Conservation (phyloP, 2,888 invertebrate species). For the Noctuana brunneofusca region DNA sequence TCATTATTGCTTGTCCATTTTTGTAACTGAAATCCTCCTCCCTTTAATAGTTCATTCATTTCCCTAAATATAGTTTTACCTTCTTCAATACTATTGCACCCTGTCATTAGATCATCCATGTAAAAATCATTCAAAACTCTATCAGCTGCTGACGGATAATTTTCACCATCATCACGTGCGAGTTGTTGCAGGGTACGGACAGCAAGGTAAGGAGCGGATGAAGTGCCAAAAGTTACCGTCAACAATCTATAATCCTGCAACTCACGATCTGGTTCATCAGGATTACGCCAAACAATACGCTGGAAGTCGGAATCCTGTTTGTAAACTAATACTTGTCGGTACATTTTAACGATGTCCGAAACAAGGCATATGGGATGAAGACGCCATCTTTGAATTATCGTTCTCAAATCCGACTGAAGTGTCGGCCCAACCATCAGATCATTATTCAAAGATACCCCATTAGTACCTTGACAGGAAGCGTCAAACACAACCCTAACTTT, state of each 20-base stretch:
- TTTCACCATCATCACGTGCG: slow-evolving; percentile 39
- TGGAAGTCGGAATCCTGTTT: slow-evolving; percentile 42
- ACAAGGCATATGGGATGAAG: slow-evolving; percentile 39
- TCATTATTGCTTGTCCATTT: slow-evolving; percentile 44
- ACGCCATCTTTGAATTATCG: slow-evolving; percentile 45
- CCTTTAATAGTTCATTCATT: slow-evolving; percentile 42
- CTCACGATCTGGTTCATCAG: slow-evolving; percentile 7
- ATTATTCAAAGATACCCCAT: slow-evolving; percentile 44
- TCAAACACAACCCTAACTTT: slow-evolving; percentile 46
- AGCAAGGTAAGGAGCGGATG: slow-evolving; percentile 46
- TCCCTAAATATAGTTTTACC: slow-evolving; percentile 40
- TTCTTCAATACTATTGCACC: slow-evolving; percentile 40
- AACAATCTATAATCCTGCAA: slow-evolving; percentile 40
- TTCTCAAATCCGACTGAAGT: slow-evolving; percentile 44
- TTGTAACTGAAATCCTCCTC: slow-evolving; percentile 48
- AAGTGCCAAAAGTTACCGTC: slow-evolving; percentile 46
- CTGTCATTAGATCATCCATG: slow-evolving; percentile 43
- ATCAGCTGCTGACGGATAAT: slow-evolving; percentile 41
- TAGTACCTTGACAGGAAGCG: slow-evolving; percentile 39
- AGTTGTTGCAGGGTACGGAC: slow-evolving; percentile 45
- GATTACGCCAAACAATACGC: slow-evolving; percentile 39
- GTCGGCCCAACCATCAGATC: slow-evolving; percentile 42
- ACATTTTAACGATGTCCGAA: slow-evolving; percentile 50
- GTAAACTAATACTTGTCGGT: slow-evolving; percentile 43
- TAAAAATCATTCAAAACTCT: slow-evolving; percentile 40